phyloP scores from a whole-genome alignment of 1,140 invertebrate species.

The Drosophila dunni region DNA sequence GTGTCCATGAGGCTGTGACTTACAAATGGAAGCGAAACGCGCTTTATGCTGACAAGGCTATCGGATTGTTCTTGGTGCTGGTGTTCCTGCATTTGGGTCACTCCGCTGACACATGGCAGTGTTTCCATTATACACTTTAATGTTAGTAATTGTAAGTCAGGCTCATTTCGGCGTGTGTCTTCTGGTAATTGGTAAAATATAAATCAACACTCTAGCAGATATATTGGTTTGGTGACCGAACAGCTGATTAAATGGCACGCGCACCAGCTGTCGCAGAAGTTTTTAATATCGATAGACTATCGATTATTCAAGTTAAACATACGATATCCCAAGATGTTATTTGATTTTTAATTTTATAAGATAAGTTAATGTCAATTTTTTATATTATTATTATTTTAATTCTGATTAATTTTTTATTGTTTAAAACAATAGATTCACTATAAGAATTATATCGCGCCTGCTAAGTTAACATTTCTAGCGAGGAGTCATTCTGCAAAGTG shows the following conservation, averaged over 20 bases:
- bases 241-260: constrained; percentile 52
- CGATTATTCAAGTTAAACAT: constrained; percentile 9
- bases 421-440: too few species aligned
- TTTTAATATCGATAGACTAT: constrained; percentile 8
- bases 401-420: too few species aligned
- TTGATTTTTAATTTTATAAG: not conserved
- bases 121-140: constrained; percentile 54
- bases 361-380: too few species aligned
- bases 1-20: constrained; percentile 26
- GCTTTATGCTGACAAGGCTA: constrained; percentile 35
- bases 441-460: too few species aligned
- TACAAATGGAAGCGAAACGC: constrained; percentile 37
- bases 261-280: constrained; percentile 32
- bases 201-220: constrained; percentile 43
- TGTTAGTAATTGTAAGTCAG: not conserved
- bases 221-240: constrained; percentile 50
- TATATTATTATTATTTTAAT: too few species aligned
- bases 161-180: constrained; percentile 35
- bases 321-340: constrained; percentile 1
- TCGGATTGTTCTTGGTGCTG: constrained; percentile 41
- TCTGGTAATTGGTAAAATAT: constrained; percentile 49
- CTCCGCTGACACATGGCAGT: constrained; percentile 53
- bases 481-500: too few species aligned
- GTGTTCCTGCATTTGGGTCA: constrained; percentile 57
- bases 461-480: too few species aligned